These are phyloP conservation scores for Ypsolopha sequella DNA, from an alignment of 2,888 invertebrate species.

Conservation along the genomic window DNA sequence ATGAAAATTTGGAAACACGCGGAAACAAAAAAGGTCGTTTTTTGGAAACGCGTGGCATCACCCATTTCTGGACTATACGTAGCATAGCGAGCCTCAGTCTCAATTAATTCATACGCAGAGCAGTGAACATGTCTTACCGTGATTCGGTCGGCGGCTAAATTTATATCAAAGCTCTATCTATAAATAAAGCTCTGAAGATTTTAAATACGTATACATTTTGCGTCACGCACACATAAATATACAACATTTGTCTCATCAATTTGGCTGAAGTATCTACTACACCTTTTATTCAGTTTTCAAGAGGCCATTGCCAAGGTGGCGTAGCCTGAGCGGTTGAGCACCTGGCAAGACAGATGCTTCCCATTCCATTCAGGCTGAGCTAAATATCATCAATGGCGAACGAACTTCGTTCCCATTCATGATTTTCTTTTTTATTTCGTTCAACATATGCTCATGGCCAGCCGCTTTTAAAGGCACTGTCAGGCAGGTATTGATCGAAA, in stretches of 20 bases:
- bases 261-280: constrained; percentile 23
- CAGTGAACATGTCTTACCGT: too few species aligned
- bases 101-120: too few species aligned
- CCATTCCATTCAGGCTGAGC: constrained; percentile 41
- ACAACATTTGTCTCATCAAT: constrained; percentile 10
- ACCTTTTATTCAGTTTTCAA: constrained; percentile 29
- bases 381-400: constrained; percentile 59
- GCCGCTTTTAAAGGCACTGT: background rate
- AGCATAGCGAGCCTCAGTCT: too few species aligned
- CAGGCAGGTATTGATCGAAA: constrained; percentile 1
- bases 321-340: constrained; percentile 21
- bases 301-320: constrained; percentile 25
- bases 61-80: too few species aligned
- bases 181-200: too few species aligned
- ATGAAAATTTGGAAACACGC: too few species aligned
- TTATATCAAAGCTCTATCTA: too few species aligned
- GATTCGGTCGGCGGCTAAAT: too few species aligned
- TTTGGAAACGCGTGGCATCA: too few species aligned
- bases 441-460: constrained; percentile 18
- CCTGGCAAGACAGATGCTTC: constrained; percentile 53
- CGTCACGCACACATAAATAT: too few species aligned
- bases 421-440: constrained; percentile 28
- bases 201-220: too few species aligned
- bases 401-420: constrained; percentile 44
- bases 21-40: too few species aligned